Percentiles rank a stretch among this genome's conserved stretches.
Evolutionary conservation across 2,113 vertebrate genomes (phyloP).

Genomic region (Dromaius novaehollandiae): DNA sequence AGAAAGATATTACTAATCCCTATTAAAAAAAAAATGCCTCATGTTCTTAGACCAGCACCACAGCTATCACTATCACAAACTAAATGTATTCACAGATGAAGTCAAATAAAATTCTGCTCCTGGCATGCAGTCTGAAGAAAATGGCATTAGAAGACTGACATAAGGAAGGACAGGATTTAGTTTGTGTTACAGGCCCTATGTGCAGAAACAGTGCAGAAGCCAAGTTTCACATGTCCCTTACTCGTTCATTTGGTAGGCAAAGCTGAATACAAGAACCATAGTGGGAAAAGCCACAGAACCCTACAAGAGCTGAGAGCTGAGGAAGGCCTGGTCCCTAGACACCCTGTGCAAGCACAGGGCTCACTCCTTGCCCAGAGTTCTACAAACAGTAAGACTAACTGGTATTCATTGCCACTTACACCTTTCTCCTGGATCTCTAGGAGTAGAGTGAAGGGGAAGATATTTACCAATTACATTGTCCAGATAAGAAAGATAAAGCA

Average conservation of each 20-base stretch:
- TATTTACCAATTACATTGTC: background rate
- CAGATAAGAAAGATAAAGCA: background rate
- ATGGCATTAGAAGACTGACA: background rate
- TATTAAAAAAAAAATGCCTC: background rate
- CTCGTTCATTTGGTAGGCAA: background rate
- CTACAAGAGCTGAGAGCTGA: background rate
- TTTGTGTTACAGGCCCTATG: background rate
- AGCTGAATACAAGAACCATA: background rate
- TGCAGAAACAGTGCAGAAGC: background rate
- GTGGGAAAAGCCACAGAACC: background rate
- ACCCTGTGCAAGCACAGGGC: background rate
- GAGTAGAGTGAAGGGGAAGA: background rate
- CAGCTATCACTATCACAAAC: background rate
- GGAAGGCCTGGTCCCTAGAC: background rate
- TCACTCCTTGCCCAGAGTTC: background rate
- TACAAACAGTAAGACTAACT: background rate
- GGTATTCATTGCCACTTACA: background rate
- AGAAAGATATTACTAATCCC: background rate
- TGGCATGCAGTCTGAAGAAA: background rate
- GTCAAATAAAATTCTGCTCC: background rate
- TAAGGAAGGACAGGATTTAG: background rate
- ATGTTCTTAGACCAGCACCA: background rate
- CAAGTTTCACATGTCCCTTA: background rate
- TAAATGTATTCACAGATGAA: background rate
- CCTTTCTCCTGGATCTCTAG: background rate